A percentile compares a stretch with the other conserved stretches of the same genome.
phyloP scores from a whole-genome alignment of 2,113 vertebrate species.

The Nanorana parkeri region DNA sequence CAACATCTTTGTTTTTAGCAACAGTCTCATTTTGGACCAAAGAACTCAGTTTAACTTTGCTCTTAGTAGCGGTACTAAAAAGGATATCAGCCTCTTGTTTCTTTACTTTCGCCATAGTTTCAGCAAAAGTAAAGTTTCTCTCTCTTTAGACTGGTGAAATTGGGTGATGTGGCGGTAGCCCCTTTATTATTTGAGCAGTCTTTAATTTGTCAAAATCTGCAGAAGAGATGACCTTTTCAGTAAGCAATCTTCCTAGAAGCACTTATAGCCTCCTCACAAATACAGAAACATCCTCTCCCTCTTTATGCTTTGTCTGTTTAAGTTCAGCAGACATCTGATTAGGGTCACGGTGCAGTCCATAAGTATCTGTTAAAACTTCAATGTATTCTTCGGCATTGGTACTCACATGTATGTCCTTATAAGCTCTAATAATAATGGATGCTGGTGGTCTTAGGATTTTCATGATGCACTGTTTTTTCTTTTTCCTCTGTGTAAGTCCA shows the following conservation, averaged over 20 bases:
- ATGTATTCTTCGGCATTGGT: no score
- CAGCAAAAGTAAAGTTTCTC: not conserved
- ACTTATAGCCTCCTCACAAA: not conserved
- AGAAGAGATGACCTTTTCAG: not conserved
- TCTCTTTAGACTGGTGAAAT: not conserved
- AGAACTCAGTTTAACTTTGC: not conserved
- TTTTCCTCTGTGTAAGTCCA: no score
- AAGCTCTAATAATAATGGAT: no score
- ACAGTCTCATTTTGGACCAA: not conserved
- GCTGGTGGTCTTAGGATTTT: no score
- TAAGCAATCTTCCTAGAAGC: not conserved
- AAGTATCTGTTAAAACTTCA: not conserved
- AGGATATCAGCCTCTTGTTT: not conserved
- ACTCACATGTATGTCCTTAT: no score
- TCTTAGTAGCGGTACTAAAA: not conserved
- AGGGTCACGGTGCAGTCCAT: not conserved
- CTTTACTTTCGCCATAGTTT: not conserved
- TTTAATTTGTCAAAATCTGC: not conserved
- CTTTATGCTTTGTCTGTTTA: not conserved
- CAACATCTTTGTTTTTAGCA: no score
- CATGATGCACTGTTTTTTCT: no score
- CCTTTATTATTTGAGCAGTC: not conserved
- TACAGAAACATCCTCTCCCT: not conserved
- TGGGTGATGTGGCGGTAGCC: not conserved
- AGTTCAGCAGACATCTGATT: not conserved